A percentile compares a stretch with the other conserved stretches of the same genome.
phyloP scores from a whole-genome alignment of 2,113 vertebrate genomes.

The Eurystomus gularis region DNA sequence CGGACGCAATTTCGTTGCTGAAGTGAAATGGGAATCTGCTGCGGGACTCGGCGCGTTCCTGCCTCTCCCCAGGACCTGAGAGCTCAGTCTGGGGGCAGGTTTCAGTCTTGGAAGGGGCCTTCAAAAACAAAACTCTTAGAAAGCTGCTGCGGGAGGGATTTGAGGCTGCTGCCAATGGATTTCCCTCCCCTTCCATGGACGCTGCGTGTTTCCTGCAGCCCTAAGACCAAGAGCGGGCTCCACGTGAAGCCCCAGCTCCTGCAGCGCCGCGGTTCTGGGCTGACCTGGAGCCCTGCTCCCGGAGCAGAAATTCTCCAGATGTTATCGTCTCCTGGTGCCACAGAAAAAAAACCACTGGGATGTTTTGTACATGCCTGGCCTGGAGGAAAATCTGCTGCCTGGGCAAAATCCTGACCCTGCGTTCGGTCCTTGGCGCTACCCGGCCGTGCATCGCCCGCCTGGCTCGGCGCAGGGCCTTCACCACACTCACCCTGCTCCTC shows the following conservation, averaged over 20 bases:
- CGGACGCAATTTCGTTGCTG: accelerated
- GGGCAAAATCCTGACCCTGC: not conserved
- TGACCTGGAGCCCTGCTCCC: not conserved
- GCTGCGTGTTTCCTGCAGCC: not conserved
- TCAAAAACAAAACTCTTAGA: not conserved
- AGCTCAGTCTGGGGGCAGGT: not conserved
- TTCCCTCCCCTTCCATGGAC: not conserved
- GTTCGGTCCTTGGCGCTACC: accelerated
- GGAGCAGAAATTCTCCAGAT: not conserved
- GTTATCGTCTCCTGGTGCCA: not conserved
- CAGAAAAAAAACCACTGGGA: accelerated
- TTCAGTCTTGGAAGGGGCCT: not conserved
- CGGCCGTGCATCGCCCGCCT: accelerated
- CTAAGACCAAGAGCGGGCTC: not conserved
- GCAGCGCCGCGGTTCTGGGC: not conserved
- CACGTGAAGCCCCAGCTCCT: not conserved
- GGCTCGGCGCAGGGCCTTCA: accelerated
- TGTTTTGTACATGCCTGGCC: not conserved
- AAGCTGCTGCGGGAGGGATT: not conserved
- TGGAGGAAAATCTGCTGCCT: not conserved
- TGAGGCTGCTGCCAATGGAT: accelerated
- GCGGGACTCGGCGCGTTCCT: accelerated
- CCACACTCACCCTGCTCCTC: not conserved
- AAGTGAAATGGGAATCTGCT: accelerated
- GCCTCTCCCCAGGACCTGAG: not conserved